Evolutionary conservation across 2,797 vertebrate species (phyloP).

Genomic region (Tachyglossus aculeatus): DNA sequence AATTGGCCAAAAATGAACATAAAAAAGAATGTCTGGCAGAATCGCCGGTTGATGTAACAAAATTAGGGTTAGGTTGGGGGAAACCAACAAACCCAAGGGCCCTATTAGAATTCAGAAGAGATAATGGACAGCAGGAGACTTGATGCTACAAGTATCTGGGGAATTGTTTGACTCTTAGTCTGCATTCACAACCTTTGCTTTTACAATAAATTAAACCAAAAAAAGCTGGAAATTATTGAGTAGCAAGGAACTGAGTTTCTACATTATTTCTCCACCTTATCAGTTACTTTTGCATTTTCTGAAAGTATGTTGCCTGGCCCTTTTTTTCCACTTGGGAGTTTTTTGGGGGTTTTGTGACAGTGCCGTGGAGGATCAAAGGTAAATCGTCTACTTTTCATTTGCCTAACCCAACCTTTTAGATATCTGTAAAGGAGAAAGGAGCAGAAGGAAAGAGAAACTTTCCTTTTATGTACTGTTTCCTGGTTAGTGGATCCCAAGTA

Average conservation of each 20-base stretch:
- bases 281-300: background rate
- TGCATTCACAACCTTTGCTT: background rate
- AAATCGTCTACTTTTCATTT: background rate
- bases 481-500: no score
- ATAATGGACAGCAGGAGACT: background rate
- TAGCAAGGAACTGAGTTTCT: background rate
- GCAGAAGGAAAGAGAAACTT: background rate
- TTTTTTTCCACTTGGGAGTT: background rate
- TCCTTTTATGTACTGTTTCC: no score
- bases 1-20: constrained; percentile 5
- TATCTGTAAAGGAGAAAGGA: background rate
- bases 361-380: background rate
- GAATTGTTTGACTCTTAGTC: background rate
- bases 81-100: background rate
- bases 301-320: no score
- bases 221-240: background rate
- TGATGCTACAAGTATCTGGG: background rate
- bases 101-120: background rate
- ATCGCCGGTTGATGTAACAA: background rate
- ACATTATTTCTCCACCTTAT: background rate
- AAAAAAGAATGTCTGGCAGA: constrained; percentile 4
- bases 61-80: no score
- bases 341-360: background rate
- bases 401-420: no score
- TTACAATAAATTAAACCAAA: background rate